These are phyloP conservation scores for Cirrhinus mrigala DNA, from an alignment of 2,797 vertebrate genomes.

Conservation along the genomic window DNA sequence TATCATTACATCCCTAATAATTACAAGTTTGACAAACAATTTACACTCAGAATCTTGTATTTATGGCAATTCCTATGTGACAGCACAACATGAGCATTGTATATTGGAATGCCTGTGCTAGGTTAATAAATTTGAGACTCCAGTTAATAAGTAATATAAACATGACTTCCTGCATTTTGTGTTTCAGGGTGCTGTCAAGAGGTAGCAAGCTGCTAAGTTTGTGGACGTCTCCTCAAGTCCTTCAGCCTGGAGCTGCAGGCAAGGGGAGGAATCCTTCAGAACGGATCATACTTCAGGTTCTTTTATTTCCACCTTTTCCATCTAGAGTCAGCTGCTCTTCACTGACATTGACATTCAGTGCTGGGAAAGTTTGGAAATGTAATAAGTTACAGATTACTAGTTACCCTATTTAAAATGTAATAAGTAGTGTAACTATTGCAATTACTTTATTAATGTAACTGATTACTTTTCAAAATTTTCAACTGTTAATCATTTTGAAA, in stretches of 20 bases:
- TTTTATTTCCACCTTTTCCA: not conserved
- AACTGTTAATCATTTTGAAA: too few species aligned
- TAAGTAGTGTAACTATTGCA: too few species aligned
- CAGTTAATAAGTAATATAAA: not conserved
- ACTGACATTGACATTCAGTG: not conserved
- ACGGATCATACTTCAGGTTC: slow-evolving; percentile 92
- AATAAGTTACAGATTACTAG: too few species aligned
- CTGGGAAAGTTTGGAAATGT: too few species aligned
- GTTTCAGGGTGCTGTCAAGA: slow-evolving; percentile 83
- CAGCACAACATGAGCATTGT: not conserved
- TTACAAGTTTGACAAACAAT: not conserved
- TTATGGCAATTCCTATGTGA: not conserved
- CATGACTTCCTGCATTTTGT: slow-evolving; percentile 23
- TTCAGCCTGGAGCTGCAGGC: slow-evolving; percentile 67
- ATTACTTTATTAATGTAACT: too few species aligned
- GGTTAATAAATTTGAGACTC: not conserved
- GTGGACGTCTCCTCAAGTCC: slow-evolving; percentile 83
- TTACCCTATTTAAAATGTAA: too few species aligned
- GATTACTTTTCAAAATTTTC: too few species aligned
- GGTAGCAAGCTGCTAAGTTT: slow-evolving; percentile 89
- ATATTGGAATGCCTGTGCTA: not conserved
- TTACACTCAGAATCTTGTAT: not conserved
- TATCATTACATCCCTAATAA: not conserved
- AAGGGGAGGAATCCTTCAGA: slow-evolving; percentile 83
- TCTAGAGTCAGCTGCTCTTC: not conserved